Base-by-base conservation (phyloP, 2,888 invertebrate genomes). In the Aricia artaxerxes region DNA sequence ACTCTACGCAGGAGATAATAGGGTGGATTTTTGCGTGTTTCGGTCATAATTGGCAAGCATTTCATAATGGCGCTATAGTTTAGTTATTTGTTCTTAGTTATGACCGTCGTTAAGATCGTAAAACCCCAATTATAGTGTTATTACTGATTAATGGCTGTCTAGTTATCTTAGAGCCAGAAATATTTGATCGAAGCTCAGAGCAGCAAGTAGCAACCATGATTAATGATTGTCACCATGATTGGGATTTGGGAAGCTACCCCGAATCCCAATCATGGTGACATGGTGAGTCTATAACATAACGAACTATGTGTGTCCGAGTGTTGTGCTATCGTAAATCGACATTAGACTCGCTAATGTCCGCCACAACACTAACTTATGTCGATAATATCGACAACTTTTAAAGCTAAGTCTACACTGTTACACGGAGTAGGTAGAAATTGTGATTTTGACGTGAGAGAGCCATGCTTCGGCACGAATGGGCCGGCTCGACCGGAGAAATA, bases 301-400 rank as follows among this genome's bases (percentile, higher is more conserved):
- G n/a, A 16, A 60, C n/a, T 60, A 60, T 60, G 24, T 64, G 24
- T 24, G 61, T 61, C 7, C n/a, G 24, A 61, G 61, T 61, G 61
- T 11, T 64, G 61, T 61, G 31, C 64, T 64, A 31, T 11, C 64
- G 3, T 2, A 9, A 4, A 31, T 64, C 64, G 64, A 64, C 31
- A 91, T 92, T 92, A 89, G 92, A 92, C 92, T 92, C 91, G 89
- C 92, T 91, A 92, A 92, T 90, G 83, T 83, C 83, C 81, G 83
- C 80, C 82, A 81, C 88, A 85, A 86, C 89, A 88, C 88, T 88
- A 87, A 85, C 85, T 84, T 87, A 86, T 85, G 86, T 85, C 87
- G 87, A 86, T 89, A 87, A 90, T 89, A 91, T 89, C 91, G 86
- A 85, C 64, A 64, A 31, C 31, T 64, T 87, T 85, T 85, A 91